phyloP scores from a whole-genome alignment of 2,888 invertebrate genomes.

The Drosophila limbata region DNA sequence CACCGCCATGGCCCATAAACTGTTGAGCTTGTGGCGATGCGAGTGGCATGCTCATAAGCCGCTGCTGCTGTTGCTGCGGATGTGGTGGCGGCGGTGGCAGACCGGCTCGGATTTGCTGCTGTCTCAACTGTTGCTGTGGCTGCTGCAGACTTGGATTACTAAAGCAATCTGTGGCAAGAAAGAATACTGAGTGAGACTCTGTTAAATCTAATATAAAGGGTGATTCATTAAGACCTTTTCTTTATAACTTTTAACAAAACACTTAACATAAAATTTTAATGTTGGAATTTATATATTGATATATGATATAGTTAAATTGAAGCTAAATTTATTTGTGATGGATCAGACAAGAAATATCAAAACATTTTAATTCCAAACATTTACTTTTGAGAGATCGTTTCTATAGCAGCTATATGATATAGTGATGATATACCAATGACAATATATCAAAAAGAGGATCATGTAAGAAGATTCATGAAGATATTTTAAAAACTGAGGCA shows the following conservation, averaged over 20 bases:
- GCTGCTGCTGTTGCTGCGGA: slow-evolving; percentile 67
- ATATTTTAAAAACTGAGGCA: too few species aligned
- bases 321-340: too few species aligned
- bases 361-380: too few species aligned
- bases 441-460: too few species aligned
- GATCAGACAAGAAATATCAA: too few species aligned
- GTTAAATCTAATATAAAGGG: not conserved
- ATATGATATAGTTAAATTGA: too few species aligned
- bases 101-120: slow-evolving; percentile 74
- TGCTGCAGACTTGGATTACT: slow-evolving; percentile 61
- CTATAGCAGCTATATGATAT: too few species aligned
- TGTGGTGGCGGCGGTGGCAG: slow-evolving; percentile 64
- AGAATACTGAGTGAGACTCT: not conserved
- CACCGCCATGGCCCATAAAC: slow-evolving; percentile 71
- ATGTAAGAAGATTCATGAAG: too few species aligned
- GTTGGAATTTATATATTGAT: too few species aligned
- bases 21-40: slow-evolving; percentile 72
- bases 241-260: not conserved
- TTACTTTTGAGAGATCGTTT: too few species aligned
- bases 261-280: not conserved
- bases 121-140: slow-evolving; percentile 69
- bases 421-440: too few species aligned
- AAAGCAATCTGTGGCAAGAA: slow-evolving; percentile 59
- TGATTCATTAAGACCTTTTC: not conserved
- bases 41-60: slow-evolving; percentile 70